Percentiles rank a stretch among this genome's conserved stretches.
phyloP scores from a whole-genome alignment of 1,140 invertebrate species.

The Zaprionus tsacasi region DNA sequence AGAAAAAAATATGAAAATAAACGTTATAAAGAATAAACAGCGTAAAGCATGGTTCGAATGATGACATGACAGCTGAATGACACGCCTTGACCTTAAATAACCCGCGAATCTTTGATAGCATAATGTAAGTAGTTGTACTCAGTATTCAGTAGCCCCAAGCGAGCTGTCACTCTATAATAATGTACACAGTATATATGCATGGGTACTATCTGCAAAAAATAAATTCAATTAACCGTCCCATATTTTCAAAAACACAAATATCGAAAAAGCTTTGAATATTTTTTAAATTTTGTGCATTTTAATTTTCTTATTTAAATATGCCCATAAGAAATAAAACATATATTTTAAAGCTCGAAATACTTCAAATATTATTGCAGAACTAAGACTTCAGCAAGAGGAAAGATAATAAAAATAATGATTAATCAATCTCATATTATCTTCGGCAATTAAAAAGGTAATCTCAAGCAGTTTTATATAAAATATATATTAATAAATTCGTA shows the following conservation, averaged over 20 bases:
- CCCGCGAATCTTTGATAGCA: constrained; percentile 37
- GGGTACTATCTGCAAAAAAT: too few relatives aligned
- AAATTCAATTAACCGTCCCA: too few relatives aligned
- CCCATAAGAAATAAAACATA: too few relatives aligned
- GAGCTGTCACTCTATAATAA: not conserved
- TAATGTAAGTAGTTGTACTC: constrained; percentile 1
- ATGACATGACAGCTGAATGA: constrained; percentile 66
- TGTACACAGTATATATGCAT: not conserved
- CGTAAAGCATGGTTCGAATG: constrained; percentile 41
- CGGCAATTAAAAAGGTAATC: not conserved
- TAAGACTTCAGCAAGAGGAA: not conserved
- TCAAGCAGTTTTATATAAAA: not conserved
- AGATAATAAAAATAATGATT: not conserved
- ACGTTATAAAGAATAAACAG: constrained; percentile 23
- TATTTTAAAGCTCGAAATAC: not conserved
- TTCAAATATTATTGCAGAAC: not conserved
- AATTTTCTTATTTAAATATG: too few relatives aligned
- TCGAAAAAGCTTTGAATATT: too few relatives aligned
- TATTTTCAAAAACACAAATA: too few relatives aligned
- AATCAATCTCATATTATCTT: not conserved
- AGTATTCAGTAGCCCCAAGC: not conserved
- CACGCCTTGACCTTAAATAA: constrained; percentile 57
- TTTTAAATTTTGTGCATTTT: too few relatives aligned
- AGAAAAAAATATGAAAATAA: constrained; percentile 3
- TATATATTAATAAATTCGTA: not conserved